Evolutionary conservation across 2,797 vertebrate genomes (phyloP).

Genomic region (Sebastes iracundus): DNA sequence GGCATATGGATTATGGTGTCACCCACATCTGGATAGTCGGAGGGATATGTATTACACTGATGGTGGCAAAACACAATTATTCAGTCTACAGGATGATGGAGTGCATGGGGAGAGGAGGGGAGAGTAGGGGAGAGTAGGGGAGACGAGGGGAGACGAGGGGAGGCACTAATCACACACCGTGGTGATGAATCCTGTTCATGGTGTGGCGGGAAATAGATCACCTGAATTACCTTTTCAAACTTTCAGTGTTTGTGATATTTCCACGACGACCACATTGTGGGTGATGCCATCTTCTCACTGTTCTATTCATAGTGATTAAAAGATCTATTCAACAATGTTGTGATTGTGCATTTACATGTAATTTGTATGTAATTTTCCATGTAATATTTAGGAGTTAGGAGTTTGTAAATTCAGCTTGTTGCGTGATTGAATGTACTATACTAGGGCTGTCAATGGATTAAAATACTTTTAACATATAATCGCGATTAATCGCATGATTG

Average conservation of each 20-base stretch:
- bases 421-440: no score
- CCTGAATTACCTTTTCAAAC: conserved; percentile 16
- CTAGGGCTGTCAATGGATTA: no score
- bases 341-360: background rate
- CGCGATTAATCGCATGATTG: no score
- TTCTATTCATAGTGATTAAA: background rate
- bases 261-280: background rate
- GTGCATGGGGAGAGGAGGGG: conserved; percentile 43
- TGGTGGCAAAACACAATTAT: conserved; percentile 71
- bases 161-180: conserved; percentile 57
- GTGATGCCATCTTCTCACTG: background rate
- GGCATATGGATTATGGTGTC: conserved; percentile 68
- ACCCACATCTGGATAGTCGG: conserved; percentile 70
- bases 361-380: no score
- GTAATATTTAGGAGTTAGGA: no score
- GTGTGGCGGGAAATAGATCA: conserved; percentile 43
- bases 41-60: conserved; percentile 53
- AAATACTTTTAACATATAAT: no score
- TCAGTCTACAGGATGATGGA: conserved; percentile 66
- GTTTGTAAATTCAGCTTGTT: no score
- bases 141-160: conserved; percentile 40
- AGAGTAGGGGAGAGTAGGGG: conserved; percentile 29
- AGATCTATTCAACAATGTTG: background rate
- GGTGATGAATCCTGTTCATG: conserved; percentile 67
- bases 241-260: conserved; percentile 1